These are phyloP conservation scores for Piaya cayana DNA, from an alignment of 2,113 vertebrate species.

Conservation along the genomic window DNA sequence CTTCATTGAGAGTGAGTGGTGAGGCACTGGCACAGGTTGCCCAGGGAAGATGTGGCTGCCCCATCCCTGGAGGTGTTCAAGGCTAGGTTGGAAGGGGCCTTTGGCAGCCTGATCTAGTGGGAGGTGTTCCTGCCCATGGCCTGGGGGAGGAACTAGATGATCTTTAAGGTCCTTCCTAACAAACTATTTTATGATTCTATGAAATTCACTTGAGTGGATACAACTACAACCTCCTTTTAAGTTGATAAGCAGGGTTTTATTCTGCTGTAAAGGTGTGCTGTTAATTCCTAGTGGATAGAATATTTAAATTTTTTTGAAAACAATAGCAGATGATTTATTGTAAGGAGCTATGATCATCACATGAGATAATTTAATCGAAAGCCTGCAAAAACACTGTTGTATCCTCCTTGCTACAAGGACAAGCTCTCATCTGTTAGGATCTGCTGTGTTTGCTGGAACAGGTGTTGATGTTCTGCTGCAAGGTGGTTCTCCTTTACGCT, in stretches of 20 bases:
- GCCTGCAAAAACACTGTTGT: neutral
- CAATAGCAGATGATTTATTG: neutral
- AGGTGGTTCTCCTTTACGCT: fast-evolving
- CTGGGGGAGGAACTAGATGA: too few relatives aligned
- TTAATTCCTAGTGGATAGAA: neutral
- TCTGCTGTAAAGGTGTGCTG: neutral
- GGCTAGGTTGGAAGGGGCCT: too few relatives aligned
- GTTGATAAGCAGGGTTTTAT: neutral
- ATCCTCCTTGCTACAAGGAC: neutral
- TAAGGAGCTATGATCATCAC: neutral
- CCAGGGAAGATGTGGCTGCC: too few relatives aligned
- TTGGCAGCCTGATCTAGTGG: too few relatives aligned
- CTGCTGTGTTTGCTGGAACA: neutral
- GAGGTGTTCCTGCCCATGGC: too few relatives aligned
- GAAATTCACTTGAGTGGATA: neutral
- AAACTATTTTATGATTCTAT: neutral
- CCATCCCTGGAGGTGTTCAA: too few relatives aligned
- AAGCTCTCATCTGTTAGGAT: neutral
- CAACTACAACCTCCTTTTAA: neutral
- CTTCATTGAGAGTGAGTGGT: too few relatives aligned
- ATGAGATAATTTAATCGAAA: neutral
- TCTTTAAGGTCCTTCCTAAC: too few relatives aligned
- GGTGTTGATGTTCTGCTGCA: neutral
- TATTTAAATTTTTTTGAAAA: neutral
- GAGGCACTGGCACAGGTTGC: too few relatives aligned